These are phyloP conservation scores for Diorhabda sublineata DNA, from an alignment of 1,140 invertebrate genomes.

Conservation along the genomic window DNA sequence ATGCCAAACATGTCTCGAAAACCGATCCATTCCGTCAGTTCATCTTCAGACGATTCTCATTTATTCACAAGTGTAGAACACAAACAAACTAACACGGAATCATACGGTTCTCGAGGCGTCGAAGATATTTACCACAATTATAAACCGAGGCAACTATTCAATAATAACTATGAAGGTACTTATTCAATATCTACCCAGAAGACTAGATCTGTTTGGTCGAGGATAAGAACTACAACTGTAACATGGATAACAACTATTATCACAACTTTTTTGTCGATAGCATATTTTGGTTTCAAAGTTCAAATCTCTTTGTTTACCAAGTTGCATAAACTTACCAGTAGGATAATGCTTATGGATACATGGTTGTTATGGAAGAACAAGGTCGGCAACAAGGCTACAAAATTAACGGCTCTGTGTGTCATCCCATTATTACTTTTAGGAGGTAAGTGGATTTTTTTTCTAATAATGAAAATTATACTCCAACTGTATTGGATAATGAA, in stretches of 20 bases:
- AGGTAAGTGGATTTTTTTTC: slow-evolving; percentile 46
- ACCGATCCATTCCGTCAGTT: slow-evolving; percentile 45
- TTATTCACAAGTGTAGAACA: slow-evolving; percentile 14
- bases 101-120: neutral
- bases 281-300: slow-evolving; percentile 16
- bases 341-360: slow-evolving; percentile 50
- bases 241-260: slow-evolving; percentile 23
- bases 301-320: slow-evolving; percentile 23
- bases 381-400: slow-evolving; percentile 30
- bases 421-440: slow-evolving; percentile 49
- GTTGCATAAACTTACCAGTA: slow-evolving; percentile 35
- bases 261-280: slow-evolving; percentile 16
- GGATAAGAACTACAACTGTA: slow-evolving; percentile 7
- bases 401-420: slow-evolving; percentile 44
- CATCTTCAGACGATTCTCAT: slow-evolving; percentile 6
- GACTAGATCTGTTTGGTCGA: neutral
- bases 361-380: slow-evolving; percentile 46
- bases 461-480: no score
- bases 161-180: slow-evolving; percentile 21
- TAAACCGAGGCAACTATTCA: slow-evolving; percentile 18
- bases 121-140: slow-evolving; percentile 1
- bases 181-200: neutral
- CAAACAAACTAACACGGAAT: slow-evolving; percentile 41
- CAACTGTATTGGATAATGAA: no score
- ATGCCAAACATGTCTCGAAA: slow-evolving; percentile 79